Evolutionary conservation across 2,888 invertebrate species (phyloP).

Genomic region (Hypomecis punctinalis): DNA sequence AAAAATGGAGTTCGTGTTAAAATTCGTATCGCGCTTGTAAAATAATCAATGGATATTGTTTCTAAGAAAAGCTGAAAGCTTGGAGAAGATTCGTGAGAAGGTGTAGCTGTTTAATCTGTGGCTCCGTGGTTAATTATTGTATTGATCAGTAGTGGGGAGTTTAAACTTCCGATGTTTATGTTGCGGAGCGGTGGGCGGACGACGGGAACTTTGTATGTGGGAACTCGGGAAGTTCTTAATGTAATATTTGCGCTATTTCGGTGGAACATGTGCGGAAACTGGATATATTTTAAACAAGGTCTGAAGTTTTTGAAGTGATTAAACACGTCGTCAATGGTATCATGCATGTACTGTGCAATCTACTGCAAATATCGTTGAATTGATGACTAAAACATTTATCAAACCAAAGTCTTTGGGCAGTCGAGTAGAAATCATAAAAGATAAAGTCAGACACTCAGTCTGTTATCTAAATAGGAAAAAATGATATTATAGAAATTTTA

Average conservation of each 20-base stretch:
- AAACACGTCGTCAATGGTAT: too few species aligned
- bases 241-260: conserved; percentile 17
- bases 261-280: conserved; percentile 5
- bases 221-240: conserved; percentile 21
- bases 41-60: conserved; percentile 51
- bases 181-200: conserved; percentile 19
- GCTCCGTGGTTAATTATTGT: conserved; percentile 36
- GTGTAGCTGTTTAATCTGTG: not conserved
- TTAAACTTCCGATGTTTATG: conserved; percentile 43
- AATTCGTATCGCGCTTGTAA: conserved; percentile 42
- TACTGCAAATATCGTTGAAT: too few species aligned
- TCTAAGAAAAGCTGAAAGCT: conserved; percentile 44
- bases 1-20: conserved; percentile 45
- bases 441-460: too few species aligned
- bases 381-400: too few species aligned
- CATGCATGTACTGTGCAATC: too few species aligned
- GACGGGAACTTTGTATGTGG: conserved; percentile 26
- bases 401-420: too few species aligned
- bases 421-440: too few species aligned
- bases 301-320: too few species aligned
- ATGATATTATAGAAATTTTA: too few species aligned
- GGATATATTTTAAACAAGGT: not conserved
- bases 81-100: conserved; percentile 27
- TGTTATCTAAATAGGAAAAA: too few species aligned
- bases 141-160: conserved; percentile 30